Evolutionary conservation across 2,888 invertebrate species (phyloP).

Genomic region (Carabus problematicus): DNA sequence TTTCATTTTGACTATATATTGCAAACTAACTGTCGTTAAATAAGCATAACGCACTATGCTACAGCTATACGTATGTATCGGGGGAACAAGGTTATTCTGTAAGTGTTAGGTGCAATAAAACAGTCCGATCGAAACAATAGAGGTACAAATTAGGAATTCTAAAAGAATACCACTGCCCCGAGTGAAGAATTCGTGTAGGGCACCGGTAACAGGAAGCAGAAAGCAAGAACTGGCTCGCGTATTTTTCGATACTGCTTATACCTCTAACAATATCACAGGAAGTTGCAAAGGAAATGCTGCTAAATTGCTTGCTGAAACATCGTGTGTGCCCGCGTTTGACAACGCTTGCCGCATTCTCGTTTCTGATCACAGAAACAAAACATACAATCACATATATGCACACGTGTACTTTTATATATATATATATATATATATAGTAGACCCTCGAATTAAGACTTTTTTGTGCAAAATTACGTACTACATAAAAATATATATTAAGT

Average conservation of each 20-base stretch:
- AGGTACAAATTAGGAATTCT: conserved; percentile 39
- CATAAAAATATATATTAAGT: too few relatives aligned
- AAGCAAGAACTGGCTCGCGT: conserved; percentile 33
- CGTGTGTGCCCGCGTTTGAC: conserved; percentile 10
- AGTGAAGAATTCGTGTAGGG: conserved; percentile 1
- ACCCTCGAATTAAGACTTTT: too few relatives aligned
- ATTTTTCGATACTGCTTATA: conserved; percentile 35
- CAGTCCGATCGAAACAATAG: conserved; percentile 18
- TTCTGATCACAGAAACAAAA: neutral
- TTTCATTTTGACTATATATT: neutral
- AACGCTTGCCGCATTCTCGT: conserved; percentile 2
- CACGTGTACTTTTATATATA: too few relatives aligned
- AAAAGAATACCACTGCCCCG: conserved; percentile 28
- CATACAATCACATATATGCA: too few relatives aligned
- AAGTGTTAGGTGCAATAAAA: neutral
- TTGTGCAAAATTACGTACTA: too few relatives aligned
- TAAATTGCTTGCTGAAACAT: conserved; percentile 39
- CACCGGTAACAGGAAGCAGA: conserved; percentile 29
- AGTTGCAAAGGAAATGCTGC: conserved; percentile 38
- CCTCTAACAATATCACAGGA: conserved; percentile 40
- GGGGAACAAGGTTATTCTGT: too few relatives aligned
- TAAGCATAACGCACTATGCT: too few relatives aligned
- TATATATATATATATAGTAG: too few relatives aligned
- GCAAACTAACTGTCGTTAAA: neutral
- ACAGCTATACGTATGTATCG: too few relatives aligned